Base-by-base conservation (phyloP, 2,113 vertebrate species). In the Oenanthe melanoleuca region DNA sequence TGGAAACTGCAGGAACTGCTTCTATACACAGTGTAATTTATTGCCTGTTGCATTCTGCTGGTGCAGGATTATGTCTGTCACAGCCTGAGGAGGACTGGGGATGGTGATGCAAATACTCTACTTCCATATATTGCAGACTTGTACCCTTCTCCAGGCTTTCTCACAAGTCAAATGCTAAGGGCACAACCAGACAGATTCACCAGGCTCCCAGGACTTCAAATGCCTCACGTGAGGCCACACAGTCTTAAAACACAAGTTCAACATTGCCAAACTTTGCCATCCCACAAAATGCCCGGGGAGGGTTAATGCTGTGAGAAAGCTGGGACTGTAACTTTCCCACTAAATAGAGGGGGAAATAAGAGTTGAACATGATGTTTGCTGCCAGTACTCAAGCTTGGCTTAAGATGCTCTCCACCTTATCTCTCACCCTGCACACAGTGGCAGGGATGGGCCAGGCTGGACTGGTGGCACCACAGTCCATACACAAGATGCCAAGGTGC, bases 31-130 rank as follows among this genome's bases (percentile, higher is more conserved):
- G 53, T 1, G 4, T 34, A 64, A 96, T 81, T 90, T 91, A 95
- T 92, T 81, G 61, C 88, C 89, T 96, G 88, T 45, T 96, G 87
- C 75, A 29, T 97, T 79, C 69, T 91, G 88, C 60, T 72, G 60
- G 44, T 67, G 49, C 60, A 92, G 80, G 86, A 79, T 75, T 64
- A 34, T 21, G 8, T 69, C 45, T 66, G 92, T 65, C 65, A 33
- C 70, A 84, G 83, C 57, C 72, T 88, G 77, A 50, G 61, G 63
- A 95, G 86, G 73, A 86, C 25, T 66, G 47, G 64, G 50, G 69
- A 49, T 2, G 26, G 31, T 0, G 2, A 63, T 38, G 45, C 29
- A 45, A 45, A 16, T 15, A 5, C 23, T 42, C 47, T 31, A 26
- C 49, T n/a, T 53, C 66, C 47, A 34, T 16, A 3, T 12, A 16